A percentile compares a stretch with the other conserved stretches of the same genome.
Evolutionary conservation across 2,113 vertebrate species (phyloP).

Genomic region (Emydura subglobosa): DNA sequence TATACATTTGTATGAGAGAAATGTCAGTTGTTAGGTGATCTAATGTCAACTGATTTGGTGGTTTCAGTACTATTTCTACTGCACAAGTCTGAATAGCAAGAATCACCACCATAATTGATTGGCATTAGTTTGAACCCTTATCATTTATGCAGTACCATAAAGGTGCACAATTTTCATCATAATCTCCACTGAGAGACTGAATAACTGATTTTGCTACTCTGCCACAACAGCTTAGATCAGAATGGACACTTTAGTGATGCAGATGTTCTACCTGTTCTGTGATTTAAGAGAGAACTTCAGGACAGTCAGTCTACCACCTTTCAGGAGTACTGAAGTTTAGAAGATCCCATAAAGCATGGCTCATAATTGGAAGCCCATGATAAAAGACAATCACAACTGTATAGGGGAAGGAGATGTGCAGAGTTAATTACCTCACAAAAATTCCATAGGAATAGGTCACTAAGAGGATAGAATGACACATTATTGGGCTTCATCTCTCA

Average conservation of each 20-base stretch:
- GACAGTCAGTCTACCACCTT: background rate
- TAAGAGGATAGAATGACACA: background rate
- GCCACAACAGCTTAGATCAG: background rate
- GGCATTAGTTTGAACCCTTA: background rate
- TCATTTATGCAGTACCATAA: background rate
- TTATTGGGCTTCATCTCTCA: background rate
- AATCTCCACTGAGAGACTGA: fast-evolving
- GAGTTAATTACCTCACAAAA: background rate
- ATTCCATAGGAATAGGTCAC: background rate
- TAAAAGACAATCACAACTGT: fast-evolving
- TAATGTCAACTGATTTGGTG: conserved; percentile 57
- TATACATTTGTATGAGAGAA: background rate
- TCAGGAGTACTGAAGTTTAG: background rate
- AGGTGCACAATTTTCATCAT: background rate
- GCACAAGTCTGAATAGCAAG: conserved; percentile 6
- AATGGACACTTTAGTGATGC: background rate
- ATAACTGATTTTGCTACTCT: fast-evolving
- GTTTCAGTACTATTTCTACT: conserved; percentile 47
- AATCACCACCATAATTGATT: background rate
- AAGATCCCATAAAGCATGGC: fast-evolving
- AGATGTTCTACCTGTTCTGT: background rate
- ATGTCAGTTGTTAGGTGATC: conserved; percentile 37
- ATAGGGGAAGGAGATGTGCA: background rate
- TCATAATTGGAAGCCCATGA: background rate
- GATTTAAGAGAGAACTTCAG: conserved; percentile 21